Evolutionary conservation across 23 tunicate genomes (phyloP), one percentile per base, ranked within the genome.

Genomic region (Phallusia fumigata): DNA sequence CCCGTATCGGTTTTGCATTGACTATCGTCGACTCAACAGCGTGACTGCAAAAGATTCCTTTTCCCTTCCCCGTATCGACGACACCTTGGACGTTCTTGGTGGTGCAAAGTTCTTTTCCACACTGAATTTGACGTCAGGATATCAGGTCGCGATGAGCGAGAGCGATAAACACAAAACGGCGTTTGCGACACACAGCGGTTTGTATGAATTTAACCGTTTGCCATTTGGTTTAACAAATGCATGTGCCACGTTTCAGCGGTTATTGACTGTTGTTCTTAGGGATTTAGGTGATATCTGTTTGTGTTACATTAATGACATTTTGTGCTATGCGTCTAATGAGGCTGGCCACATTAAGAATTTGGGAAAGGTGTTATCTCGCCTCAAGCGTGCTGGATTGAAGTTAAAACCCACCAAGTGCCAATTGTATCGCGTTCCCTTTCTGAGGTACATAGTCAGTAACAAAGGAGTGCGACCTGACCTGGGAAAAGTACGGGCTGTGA

Each of bases 61-160:
- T 74, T 83, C 85, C 15, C 49, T 82, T 31, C 85, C 85, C 15
- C 79, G 75, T 10, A 31, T 82, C 11, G 85, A 65, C 18, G 81
- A 74, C 52, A 35, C 28, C 30, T 22, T 51, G 76, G 72, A 52
- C 76, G n/a, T 19, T 30, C 24, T 79, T n/a, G 76, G 34, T 26
- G 36, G 73, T 22, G 21, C 44, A n/a, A 73, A 74, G 35, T 53
- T 30, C 18, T 81, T 81, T n/a, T 30, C 85, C 19, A 76, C 65
- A 30, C 16, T 81, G n/a, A 82, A 73, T 44, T 36, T 81, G 13
- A 81, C n/a, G 11, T 32, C 35, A 18, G 85, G 85, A 11, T 81
- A 64, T 36, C 51, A 81, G 31, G 53, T 81, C 19, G 44, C 26
- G 32, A 21, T 81, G 44, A 16, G 52, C 49, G 32, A 26, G 18